Evolutionary conservation across 2,113 vertebrate species (phyloP).

Genomic region (Psittacus erithacus): DNA sequence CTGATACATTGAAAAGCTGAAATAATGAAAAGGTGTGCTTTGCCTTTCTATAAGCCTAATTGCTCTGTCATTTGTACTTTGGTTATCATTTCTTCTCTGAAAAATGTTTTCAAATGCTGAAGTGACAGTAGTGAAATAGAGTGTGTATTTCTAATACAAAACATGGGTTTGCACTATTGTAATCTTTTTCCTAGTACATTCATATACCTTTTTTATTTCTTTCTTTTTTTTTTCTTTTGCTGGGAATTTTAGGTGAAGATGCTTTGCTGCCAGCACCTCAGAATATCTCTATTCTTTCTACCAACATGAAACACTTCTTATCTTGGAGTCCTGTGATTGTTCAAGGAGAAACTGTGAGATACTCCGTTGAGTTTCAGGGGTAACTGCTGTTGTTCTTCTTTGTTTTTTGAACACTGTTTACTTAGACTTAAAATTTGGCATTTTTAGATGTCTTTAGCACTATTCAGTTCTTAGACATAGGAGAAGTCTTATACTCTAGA

Average conservation of each 20-base stretch:
- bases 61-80: background rate
- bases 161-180: background rate
- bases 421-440: background rate
- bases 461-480: background rate
- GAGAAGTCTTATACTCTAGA: background rate
- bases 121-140: background rate
- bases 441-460: background rate
- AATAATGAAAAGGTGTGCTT: background rate
- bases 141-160: background rate
- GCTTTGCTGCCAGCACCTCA: constrained; percentile 64
- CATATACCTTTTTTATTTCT: background rate
- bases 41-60: background rate
- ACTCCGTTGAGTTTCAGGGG: constrained; percentile 80
- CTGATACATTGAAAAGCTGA: background rate
- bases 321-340: constrained; percentile 70
- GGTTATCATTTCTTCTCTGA: background rate
- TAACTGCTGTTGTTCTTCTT: constrained; percentile 30
- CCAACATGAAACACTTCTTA: constrained; percentile 80
- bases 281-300: constrained; percentile 75
- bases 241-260: constrained; percentile 37
- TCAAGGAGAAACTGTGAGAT: constrained; percentile 59
- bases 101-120: background rate
- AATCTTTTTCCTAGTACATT: background rate
- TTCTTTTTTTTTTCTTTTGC: background rate
- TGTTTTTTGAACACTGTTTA: background rate